phyloP scores from a whole-genome alignment of 2,888 invertebrate species.

The Acanthosepion lycidas region DNA sequence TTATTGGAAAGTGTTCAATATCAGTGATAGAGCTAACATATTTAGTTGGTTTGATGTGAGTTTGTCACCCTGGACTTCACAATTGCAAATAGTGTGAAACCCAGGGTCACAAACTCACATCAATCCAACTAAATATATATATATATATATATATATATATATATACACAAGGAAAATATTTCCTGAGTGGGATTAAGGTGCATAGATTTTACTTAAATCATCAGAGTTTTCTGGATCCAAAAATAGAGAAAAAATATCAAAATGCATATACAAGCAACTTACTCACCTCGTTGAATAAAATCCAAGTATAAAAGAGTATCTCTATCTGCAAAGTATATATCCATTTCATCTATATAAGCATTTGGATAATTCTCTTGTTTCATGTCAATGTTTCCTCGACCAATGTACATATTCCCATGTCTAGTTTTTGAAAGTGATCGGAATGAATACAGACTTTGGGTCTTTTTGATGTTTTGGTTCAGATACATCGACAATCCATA shows the following conservation, averaged over 20 bases:
- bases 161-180: too few species aligned
- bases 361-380: slow-evolving; percentile 49
- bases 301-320: slow-evolving; percentile 63
- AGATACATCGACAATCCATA: slow-evolving; percentile 65
- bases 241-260: background rate
- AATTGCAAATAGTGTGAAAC: too few species aligned
- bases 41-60: too few species aligned
- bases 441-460: slow-evolving; percentile 54
- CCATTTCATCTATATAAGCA: slow-evolving; percentile 68
- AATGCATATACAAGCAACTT: background rate
- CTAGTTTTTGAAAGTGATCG: slow-evolving; percentile 47
- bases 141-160: too few species aligned
- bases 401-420: slow-evolving; percentile 63
- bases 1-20: too few species aligned
- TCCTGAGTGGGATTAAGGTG: too few species aligned
- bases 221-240: too few species aligned
- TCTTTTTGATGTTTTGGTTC: slow-evolving; percentile 60
- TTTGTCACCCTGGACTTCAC: too few species aligned
- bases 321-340: slow-evolving; percentile 67
- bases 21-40: too few species aligned
- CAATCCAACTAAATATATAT: too few species aligned
- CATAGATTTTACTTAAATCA: too few species aligned
- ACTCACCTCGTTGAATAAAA: slow-evolving; percentile 64
- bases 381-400: slow-evolving; percentile 58
- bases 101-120: too few species aligned